Evolutionary conservation across 2,113 vertebrate genomes (phyloP).

Genomic region (Ceratotherium simum): DNA sequence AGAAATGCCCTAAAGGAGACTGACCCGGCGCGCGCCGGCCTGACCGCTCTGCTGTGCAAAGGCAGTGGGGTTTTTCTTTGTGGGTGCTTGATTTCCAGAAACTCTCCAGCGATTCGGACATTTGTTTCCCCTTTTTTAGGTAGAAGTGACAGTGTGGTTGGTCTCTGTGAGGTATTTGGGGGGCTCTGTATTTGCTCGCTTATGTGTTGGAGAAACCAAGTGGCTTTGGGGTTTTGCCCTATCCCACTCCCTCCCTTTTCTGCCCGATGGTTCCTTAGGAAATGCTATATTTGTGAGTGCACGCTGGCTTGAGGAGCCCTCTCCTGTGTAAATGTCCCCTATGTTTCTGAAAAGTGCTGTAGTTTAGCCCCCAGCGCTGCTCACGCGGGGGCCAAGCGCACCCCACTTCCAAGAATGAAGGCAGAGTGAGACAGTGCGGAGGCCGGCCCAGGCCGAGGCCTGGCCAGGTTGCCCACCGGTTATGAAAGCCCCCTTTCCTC

Average conservation of each 20-base stretch:
- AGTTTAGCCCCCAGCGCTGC: constrained; percentile 81
- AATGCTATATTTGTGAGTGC: constrained; percentile 86
- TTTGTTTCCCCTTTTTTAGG: neutral
- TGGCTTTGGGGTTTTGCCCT: constrained; percentile 73
- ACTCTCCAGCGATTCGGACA: constrained; percentile 75
- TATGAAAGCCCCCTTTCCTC: constrained; percentile 68
- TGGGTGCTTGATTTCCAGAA: constrained; percentile 74
- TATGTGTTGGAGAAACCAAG: constrained; percentile 81
- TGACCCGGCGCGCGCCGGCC: constrained; percentile 72
- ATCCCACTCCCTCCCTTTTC: constrained; percentile 38
- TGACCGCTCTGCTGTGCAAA: constrained; percentile 1
- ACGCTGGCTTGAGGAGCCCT: constrained; percentile 82
- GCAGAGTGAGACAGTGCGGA: constrained; percentile 26
- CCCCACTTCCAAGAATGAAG: constrained; percentile 67
- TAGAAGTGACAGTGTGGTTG: constrained; percentile 88
- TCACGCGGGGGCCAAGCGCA: constrained; percentile 77
- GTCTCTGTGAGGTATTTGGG: constrained; percentile 85
- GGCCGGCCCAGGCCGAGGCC: neutral
- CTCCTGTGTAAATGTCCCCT: constrained; percentile 84
- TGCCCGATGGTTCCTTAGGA: constrained; percentile 77
- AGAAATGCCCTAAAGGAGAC: constrained; percentile 93
- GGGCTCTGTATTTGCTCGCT: constrained; percentile 84
- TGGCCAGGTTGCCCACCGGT: constrained; percentile 47
- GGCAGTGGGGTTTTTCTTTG: constrained; percentile 28
- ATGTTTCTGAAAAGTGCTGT: constrained; percentile 86